phyloP scores from a whole-genome alignment of 2,797 vertebrate genomes.

The Helicolenus hilgendorfi region DNA sequence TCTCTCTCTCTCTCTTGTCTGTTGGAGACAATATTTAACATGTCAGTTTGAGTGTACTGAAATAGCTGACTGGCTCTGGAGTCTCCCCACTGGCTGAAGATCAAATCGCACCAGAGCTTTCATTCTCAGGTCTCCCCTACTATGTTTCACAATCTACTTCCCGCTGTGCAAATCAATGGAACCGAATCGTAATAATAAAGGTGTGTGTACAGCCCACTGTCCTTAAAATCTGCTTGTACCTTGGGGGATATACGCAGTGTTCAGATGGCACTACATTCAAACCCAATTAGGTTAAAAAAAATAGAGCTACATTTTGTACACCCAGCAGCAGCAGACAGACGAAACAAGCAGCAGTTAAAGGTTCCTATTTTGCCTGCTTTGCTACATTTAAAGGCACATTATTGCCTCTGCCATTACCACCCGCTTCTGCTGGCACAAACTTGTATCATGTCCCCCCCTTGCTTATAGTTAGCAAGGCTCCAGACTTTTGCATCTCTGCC shows the following conservation, averaged over 20 bases:
- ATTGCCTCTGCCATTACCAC: not conserved
- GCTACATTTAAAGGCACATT: not conserved
- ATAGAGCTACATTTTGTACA: not conserved
- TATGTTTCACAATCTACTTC: slow-evolving; percentile 41
- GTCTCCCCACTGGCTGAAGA: slow-evolving; percentile 50
- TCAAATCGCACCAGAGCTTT: slow-evolving; percentile 48
- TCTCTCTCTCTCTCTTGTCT: not conserved
- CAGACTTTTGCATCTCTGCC: not conserved
- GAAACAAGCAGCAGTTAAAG: not conserved
- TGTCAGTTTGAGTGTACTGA: slow-evolving; percentile 52
- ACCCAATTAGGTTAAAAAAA: not conserved
- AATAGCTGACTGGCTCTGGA: slow-evolving; percentile 39
- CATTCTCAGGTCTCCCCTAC: slow-evolving; percentile 15
- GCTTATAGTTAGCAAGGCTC: not conserved
- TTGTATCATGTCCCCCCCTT: not conserved
- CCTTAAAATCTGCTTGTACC: not conserved
- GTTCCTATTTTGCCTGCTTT: not conserved
- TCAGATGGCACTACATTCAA: not conserved
- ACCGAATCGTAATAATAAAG: slow-evolving; percentile 11
- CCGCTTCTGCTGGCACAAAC: not conserved
- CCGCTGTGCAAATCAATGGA: slow-evolving; percentile 35
- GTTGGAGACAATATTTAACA: slow-evolving; percentile 58
- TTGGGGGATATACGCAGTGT: not conserved
- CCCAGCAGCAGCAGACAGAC: not conserved
- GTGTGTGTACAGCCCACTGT: slow-evolving; percentile 3